Conservation (phyloP, 2,113 vertebrate species). For the Labeo catla region DNA sequence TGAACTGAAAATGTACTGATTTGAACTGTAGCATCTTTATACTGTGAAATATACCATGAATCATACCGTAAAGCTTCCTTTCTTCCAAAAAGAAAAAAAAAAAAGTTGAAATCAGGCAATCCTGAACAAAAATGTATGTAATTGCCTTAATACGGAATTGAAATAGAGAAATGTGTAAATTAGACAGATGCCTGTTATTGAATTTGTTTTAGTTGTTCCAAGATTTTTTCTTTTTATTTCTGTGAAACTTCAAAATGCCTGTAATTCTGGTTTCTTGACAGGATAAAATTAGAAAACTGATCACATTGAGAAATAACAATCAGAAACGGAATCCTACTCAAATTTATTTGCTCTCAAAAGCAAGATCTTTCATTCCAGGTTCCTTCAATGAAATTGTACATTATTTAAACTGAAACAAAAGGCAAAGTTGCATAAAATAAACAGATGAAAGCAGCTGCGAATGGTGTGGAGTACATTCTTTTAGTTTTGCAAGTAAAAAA, state of each 20-base stretch:
- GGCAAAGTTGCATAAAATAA: slow-evolving; percentile 73
- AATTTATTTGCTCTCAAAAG: slow-evolving; percentile 50
- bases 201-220: slow-evolving; percentile 1
- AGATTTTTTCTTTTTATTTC: neutral
- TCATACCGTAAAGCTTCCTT: slow-evolving; percentile 43
- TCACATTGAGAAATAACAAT: neutral
- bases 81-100: slow-evolving; percentile 39
- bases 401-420: slow-evolving; percentile 69
- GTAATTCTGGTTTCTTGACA: neutral
- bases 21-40: slow-evolving; percentile 57
- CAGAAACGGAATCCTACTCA: neutral
- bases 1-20: slow-evolving; percentile 8
- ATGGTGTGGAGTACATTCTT: slow-evolving; percentile 73
- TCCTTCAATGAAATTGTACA: slow-evolving; percentile 68
- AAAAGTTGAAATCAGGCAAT: slow-evolving; percentile 3
- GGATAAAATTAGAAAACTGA: neutral
- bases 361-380: slow-evolving; percentile 59
- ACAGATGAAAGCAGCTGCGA: slow-evolving; percentile 62
- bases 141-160: slow-evolving; percentile 56
- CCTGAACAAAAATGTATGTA: slow-evolving; percentile 13
- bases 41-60: slow-evolving; percentile 48
- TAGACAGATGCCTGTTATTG: slow-evolving; percentile 41
- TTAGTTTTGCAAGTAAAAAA: slow-evolving; percentile 13
- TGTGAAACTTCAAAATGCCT: neutral
- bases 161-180: slow-evolving; percentile 34